Base-by-base conservation (phyloP, 2,888 invertebrate species). In the Chelonus formosanus region DNA sequence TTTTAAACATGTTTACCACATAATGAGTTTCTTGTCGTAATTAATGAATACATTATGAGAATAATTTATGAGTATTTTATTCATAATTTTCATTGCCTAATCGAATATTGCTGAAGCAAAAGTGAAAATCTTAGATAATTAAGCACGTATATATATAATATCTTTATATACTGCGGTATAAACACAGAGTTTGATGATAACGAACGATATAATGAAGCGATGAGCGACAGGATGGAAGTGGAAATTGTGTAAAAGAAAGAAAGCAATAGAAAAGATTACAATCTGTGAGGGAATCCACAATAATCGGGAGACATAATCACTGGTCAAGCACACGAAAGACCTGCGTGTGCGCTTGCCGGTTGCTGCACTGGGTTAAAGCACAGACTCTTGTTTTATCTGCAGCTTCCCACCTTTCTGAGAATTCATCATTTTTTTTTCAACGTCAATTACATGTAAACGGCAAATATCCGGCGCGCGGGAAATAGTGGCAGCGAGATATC, bases 371-470 rank as follows among this genome's bases (percentile, higher is more conserved):
- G 61, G 61, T 61, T 61, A 61, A 61, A 53, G 53, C 44, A 44
- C 40, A 31, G 57, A 40, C 57, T 44, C 57, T 57, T 20, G 47
- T 61, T 61, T 53, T 53, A 61, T 61, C 61, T 53, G 5, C 61
- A 61, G 52, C 61, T 53, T 61, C 61, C 61, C 61, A 61, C 53
- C 53, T 61, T 61, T 61, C 61, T 45, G 5, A 61, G 61, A 61
- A 61, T 61, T 53, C 45, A 53, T 61, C 44, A 47, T 48, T 58
- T 47, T 35, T 45, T 50, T 44, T 43, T 43, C 61, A 53, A 61
- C 61, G 53, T 61, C 61, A 61, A 61, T 61, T 61, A 61, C 53
- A 61, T 61, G 53, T 61, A 61, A 61, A 61, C 61, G 61, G 61
- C 61, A 53, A 61, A 61, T 61, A 61, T 61, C 61, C 61, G 61